phyloP scores from a whole-genome alignment of 1,140 invertebrate genomes.

The Drosophila varians region DNA sequence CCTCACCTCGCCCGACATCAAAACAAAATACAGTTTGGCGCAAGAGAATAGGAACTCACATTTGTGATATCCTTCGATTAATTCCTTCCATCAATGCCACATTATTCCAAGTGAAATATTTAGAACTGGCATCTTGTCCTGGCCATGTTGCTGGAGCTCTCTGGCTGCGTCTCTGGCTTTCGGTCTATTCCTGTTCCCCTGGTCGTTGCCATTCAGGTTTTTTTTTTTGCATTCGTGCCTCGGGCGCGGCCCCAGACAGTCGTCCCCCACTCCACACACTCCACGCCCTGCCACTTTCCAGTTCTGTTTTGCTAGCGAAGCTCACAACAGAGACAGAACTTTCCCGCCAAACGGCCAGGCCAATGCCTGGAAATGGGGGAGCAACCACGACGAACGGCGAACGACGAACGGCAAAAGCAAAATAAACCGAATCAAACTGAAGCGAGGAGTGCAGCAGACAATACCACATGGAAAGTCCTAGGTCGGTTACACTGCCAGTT shows the following conservation, averaged over 20 bases:
- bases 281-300: slow-evolving; percentile 20
- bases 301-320: slow-evolving; percentile 67
- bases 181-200: slow-evolving; percentile 67
- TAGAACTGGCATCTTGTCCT: too few relatives aligned
- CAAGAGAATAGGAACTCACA: background rate
- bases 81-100: background rate
- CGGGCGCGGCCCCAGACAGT: slow-evolving; percentile 39
- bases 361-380: slow-evolving; percentile 51
- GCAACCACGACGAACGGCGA: slow-evolving; percentile 32
- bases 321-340: slow-evolving; percentile 18
- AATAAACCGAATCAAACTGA: slow-evolving; percentile 15
- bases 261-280: background rate
- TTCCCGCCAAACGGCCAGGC: slow-evolving; percentile 81
- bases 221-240: slow-evolving; percentile 68
- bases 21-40: background rate
- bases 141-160: slow-evolving; percentile 1
- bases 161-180: slow-evolving; percentile 19
- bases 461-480: slow-evolving; percentile 81
- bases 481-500: slow-evolving; percentile 73
- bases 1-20: slow-evolving; percentile 28
- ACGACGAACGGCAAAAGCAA: slow-evolving; percentile 22
- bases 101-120: too few relatives aligned
- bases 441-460: slow-evolving; percentile 59
- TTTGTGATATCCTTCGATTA: background rate
- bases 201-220: slow-evolving; percentile 64